These are phyloP conservation scores for Drosophila carrolli DNA, from an alignment of 1,140 invertebrate species.

Conservation along the genomic window DNA sequence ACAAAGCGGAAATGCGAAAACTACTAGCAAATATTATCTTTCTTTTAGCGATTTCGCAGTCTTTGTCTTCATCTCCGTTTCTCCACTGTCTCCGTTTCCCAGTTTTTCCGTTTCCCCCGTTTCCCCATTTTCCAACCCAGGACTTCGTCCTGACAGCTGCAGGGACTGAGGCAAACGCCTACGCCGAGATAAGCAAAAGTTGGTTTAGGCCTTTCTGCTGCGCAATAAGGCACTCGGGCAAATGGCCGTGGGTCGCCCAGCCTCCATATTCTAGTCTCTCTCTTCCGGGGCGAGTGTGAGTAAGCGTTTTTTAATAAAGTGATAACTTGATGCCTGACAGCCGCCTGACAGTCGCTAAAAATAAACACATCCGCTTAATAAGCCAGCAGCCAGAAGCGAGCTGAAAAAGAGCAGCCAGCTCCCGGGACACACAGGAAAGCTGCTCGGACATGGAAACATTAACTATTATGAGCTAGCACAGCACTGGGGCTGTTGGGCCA, in stretches of 20 bases:
- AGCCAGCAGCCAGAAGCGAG: conserved; percentile 38
- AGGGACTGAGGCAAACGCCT: conserved; percentile 49
- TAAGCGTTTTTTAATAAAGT: conserved; percentile 79
- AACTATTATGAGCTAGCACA: conserved; percentile 41
- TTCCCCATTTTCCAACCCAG: conserved; percentile 6
- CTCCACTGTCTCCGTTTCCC: conserved; percentile 8
- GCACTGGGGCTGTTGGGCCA: conserved; percentile 7
- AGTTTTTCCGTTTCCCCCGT: not conserved
- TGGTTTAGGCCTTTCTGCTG: conserved; percentile 63
- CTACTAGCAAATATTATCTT: conserved; percentile 76
- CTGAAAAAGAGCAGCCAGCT: conserved; percentile 15
- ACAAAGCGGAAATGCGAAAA: conserved; percentile 79
- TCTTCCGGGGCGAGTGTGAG: conserved; percentile 48
- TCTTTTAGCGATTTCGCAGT: conserved; percentile 48
- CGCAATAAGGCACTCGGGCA: conserved; percentile 49
- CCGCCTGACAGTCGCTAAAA: conserved; percentile 66
- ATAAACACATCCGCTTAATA: conserved; percentile 68
- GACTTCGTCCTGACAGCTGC: conserved; percentile 36
- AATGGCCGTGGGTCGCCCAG: conserved; percentile 32
- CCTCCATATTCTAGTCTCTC: conserved; percentile 2
- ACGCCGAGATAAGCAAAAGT: conserved; percentile 67
- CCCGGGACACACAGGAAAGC: conserved; percentile 48
- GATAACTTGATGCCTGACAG: conserved; percentile 74
- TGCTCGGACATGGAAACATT: conserved; percentile 48
- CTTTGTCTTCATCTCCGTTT: conserved; percentile 46